phyloP scores from a whole-genome alignment of 2,797 vertebrate genomes.

The Lemur catta region DNA sequence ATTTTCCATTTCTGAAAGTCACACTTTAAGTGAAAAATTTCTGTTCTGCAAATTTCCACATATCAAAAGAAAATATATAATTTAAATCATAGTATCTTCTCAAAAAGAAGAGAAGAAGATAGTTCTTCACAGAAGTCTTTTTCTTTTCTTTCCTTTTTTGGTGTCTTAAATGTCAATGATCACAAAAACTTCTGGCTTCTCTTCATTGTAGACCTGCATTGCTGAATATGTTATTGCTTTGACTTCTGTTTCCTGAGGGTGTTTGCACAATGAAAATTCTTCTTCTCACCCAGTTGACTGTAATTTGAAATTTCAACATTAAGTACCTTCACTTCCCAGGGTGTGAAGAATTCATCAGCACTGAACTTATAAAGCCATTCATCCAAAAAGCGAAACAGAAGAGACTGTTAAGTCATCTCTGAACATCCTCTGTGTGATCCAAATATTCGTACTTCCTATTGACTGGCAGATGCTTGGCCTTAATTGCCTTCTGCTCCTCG shows the following conservation, averaged over 20 bases:
- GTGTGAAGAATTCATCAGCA: too few relatives aligned
- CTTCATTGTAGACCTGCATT: conserved; percentile 94
- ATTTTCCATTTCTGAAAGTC: conserved; percentile 35
- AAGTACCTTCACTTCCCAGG: too few relatives aligned
- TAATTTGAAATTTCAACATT: too few relatives aligned
- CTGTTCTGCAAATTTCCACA: conserved; percentile 14
- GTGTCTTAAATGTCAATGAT: conserved; percentile 94
- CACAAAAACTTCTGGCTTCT: conserved; percentile 94
- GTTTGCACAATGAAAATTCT: too few relatives aligned
- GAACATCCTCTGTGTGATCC: too few relatives aligned
- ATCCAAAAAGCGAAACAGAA: too few relatives aligned
- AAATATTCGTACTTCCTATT: conserved; percentile 96
- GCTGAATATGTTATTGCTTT: conserved; percentile 99
- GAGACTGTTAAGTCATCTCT: too few relatives aligned
- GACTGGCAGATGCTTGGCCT: conserved; percentile 92
- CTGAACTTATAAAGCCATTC: too few relatives aligned
- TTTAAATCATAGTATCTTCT: conserved; percentile 24
- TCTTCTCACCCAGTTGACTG: too few relatives aligned
- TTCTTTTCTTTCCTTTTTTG: neutral
- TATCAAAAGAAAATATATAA: conserved; percentile 5
- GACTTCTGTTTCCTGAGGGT: conserved; percentile 94
- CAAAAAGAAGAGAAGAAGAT: neutral
- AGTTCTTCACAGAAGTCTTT: neutral
- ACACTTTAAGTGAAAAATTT: neutral
- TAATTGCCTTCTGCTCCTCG: conserved; percentile 85